These are phyloP conservation scores for Oscheius sp. DNA, from an alignment of 2,888 invertebrate genomes.

Conservation along the genomic window DNA sequence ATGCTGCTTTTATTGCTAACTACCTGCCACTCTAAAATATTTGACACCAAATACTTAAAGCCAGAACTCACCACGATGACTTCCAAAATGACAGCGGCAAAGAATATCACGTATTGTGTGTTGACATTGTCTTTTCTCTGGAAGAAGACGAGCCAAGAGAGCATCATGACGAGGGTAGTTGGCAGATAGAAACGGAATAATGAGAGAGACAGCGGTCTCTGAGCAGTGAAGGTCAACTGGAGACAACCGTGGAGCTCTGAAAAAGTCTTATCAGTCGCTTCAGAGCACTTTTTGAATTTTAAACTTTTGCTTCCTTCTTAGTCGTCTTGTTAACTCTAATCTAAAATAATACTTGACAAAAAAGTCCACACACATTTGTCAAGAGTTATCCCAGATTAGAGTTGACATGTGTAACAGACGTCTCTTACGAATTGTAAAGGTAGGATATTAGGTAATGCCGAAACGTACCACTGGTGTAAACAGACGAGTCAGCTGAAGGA, in stretches of 20 bases:
- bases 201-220: slow-evolving; percentile 2
- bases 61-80: slow-evolving; percentile 17
- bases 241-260: slow-evolving; percentile 30
- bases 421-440: too few relatives aligned
- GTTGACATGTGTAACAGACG: too few relatives aligned
- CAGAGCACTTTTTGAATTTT: background rate
- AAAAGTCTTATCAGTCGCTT: background rate
- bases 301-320: too few relatives aligned
- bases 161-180: slow-evolving; percentile 10
- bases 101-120: slow-evolving; percentile 21
- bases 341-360: too few relatives aligned
- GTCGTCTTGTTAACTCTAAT: too few relatives aligned
- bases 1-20: too few relatives aligned
- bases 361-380: too few relatives aligned
- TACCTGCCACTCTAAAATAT: too few relatives aligned
- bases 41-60: too few relatives aligned
- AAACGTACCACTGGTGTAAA: slow-evolving; percentile 12
- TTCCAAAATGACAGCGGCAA: slow-evolving; percentile 10
- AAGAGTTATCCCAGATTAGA: too few relatives aligned
- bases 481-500: slow-evolving; percentile 26
- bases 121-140: slow-evolving; percentile 24
- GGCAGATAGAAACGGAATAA: slow-evolving; percentile 28
- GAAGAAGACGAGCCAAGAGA: slow-evolving; percentile 24
- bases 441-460: background rate
- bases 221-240: slow-evolving; percentile 6